Base-by-base conservation (phyloP, 2,888 invertebrate species). In the Notodonta dromedarius region DNA sequence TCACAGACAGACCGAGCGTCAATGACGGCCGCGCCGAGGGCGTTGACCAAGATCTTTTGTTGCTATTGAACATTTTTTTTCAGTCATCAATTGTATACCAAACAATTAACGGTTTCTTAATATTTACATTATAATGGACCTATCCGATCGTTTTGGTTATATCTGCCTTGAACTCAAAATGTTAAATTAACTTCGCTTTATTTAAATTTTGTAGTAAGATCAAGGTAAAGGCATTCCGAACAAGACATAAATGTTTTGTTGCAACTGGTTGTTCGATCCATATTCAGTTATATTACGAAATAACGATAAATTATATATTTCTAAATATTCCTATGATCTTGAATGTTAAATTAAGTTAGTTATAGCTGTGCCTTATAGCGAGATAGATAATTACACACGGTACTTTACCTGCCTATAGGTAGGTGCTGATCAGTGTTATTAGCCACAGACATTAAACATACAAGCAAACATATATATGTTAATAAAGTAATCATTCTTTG, bases 11-110 rank as follows among this genome's bases (percentile, higher is more conserved):
- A 4, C 16, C 48, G 48, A n/a, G 48, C 48, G n/a, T 5, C n/a
- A 6, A 35, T 7, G 35, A 35, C 35, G 35, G 35, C 35, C 60
- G 51, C 42, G 44, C 44, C 58, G 60, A 66, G 79, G 76, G 73
- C 77, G 65, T 68, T 76, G 76, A 78, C 77, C 78, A 77, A 74
- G 67, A 70, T 65, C 66, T 59, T 57, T 70, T 68, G 66, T 59
- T 60, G 60, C 62, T 66, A 74, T 71, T 73, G 61, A 65, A 70
- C 60, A 40, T 63, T 56, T 66, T 74, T 69, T 74, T 66, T 70
- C 65, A 54, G 69, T 70, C 74, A 77, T 68, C 71, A 76, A 77
- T 77, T 50, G 62, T 68, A 70, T 65, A 59, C 65, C 68, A 61
- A 71, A 71, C 62, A 70, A 71, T 69, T 62, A 66, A 71, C 67